Base-by-base conservation (phyloP, 1,140 invertebrate genomes). In the Philotrypesis tridentata region DNA sequence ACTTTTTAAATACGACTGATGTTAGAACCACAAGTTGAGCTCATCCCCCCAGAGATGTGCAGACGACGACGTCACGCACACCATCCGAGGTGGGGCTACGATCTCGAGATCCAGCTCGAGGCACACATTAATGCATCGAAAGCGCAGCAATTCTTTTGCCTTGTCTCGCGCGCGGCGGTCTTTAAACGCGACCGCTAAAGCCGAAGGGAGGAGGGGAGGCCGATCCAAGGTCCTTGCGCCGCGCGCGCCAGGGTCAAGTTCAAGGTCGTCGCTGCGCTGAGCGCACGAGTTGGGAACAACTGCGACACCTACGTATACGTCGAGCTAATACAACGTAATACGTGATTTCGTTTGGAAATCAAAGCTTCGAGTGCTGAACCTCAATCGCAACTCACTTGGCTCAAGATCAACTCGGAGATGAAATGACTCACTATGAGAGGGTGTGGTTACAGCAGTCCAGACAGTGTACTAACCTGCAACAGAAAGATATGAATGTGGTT, bases 221-320 rank as follows among this genome's bases (percentile, higher is more conserved):
- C 33, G n/a, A 63, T 23, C 40, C 76, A 78, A 78, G 63, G 63
- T 78, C 25, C 63, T 33, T 21, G 37, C 21, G 8, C 12, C 33
- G 11, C n/a, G 21, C n/a, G 21, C 14, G 27, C 25, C 43, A 84
- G 81, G 79, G 70, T 65, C 84, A 85, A 86, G 85, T 86, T 83
- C 84, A 85, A 87, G 82, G 83, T 79, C 48, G 23, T 7, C 21
- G 21, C 21, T 37, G 48, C 48, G 48, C 48, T 6, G 21, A 37
- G 33, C 33, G 21, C 7, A 55, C 21, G n/a, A n/a, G n/a, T n/a
- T n/a, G n/a, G n/a, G n/a, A n/a, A n/a, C n/a, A 21, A 6, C 17
- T 55, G 21, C 40, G 40, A 1, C 40, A 7, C 12, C 40, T 43
- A 43, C 12, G 1, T 11, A 1, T 37, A 11, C 48, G 48, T 55